Evolutionary conservation across 2,888 invertebrate species (phyloP).

Genomic region (Eulithis testata): DNA sequence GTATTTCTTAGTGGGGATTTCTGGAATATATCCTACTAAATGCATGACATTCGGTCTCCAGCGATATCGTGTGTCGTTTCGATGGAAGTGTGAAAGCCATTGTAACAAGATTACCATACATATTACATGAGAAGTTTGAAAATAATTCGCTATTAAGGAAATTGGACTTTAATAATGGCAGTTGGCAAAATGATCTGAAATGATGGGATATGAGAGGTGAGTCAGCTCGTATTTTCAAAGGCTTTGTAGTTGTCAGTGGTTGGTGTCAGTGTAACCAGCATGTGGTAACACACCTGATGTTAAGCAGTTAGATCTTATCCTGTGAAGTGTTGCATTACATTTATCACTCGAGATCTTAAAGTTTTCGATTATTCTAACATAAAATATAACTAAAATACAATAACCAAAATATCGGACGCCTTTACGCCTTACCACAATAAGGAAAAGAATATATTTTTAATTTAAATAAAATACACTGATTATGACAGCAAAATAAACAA

Average conservation of each 20-base stretch:
- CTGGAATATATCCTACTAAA: too few relatives aligned
- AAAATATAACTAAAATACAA: neutral
- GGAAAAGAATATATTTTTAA: neutral
- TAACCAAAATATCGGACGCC: neutral
- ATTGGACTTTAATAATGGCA: conserved; percentile 53
- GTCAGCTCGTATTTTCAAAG: conserved; percentile 16
- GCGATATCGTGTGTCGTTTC: too few relatives aligned
- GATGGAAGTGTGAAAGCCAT: conserved; percentile 1
- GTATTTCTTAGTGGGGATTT: too few relatives aligned
- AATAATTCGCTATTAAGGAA: conserved; percentile 53
- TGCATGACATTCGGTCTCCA: too few relatives aligned
- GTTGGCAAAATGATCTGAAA: conserved; percentile 26
- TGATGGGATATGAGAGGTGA: conserved; percentile 22
- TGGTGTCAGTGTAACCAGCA: too few relatives aligned
- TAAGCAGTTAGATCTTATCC: too few relatives aligned
- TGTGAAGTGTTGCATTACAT: too few relatives aligned
- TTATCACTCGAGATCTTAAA: too few relatives aligned
- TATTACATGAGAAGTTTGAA: conserved; percentile 46
- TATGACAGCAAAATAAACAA: neutral
- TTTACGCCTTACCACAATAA: neutral
- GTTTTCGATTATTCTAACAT: too few relatives aligned
- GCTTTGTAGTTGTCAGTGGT: neutral
- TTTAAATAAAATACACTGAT: neutral
- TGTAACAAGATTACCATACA: conserved; percentile 40
- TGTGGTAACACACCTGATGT: too few relatives aligned